phyloP scores from a whole-genome alignment of 2,888 invertebrate species.

The Synergus japonicus region DNA sequence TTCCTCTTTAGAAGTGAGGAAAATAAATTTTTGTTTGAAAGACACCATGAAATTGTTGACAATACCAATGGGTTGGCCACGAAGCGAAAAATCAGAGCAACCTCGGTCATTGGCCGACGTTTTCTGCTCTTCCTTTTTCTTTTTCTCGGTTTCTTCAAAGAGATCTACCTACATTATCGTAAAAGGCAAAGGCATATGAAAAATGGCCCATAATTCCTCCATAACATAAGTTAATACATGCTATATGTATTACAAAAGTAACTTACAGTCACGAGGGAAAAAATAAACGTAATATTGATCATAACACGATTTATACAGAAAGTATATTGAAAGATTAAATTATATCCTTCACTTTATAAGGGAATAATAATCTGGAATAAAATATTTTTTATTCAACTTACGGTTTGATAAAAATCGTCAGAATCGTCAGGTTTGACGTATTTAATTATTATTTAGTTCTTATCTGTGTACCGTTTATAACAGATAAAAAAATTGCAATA shows the following conservation, averaged over 20 bases:
- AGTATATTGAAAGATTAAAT: too few species aligned
- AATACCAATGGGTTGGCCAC: slow-evolving; percentile 41
- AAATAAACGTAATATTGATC: too few species aligned
- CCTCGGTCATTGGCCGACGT: slow-evolving; percentile 39
- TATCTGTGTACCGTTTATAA: too few species aligned
- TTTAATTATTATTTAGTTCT: too few species aligned
- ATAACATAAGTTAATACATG: not conserved
- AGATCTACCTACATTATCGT: slow-evolving; percentile 5
- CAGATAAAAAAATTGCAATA: too few species aligned
- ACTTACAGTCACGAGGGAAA: too few species aligned
- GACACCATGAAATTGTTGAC: slow-evolving; percentile 51
- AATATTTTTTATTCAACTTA: too few species aligned
- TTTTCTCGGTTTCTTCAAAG: not conserved
- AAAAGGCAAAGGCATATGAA: not conserved
- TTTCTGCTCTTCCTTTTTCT: not conserved
- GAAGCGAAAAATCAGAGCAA: slow-evolving; percentile 46
- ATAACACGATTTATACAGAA: too few species aligned
- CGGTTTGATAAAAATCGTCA: too few species aligned
- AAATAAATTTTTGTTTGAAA: slow-evolving; percentile 44
- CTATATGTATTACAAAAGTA: not conserved
- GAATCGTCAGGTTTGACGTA: too few species aligned
- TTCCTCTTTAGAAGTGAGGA: not conserved
- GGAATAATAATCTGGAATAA: too few species aligned
- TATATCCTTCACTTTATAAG: too few species aligned
- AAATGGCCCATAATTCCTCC: not conserved